Evolutionary conservation across 1,140 invertebrate genomes (phyloP).

Genomic region (Phenacoccus solenopsis): DNA sequence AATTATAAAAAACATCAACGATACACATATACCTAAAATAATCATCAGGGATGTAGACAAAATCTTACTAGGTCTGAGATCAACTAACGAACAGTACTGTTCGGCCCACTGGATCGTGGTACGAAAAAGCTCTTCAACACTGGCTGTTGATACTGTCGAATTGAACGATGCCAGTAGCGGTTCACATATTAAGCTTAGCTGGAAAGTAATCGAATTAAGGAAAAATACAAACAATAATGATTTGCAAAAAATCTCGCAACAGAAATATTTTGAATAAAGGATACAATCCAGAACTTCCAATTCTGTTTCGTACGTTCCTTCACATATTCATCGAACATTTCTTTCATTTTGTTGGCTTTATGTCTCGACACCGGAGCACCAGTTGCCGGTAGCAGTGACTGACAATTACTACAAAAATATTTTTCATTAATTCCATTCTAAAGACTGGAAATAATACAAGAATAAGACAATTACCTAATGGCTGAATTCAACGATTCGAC

Average conservation of each 20-base stretch:
- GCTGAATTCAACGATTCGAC: slow-evolving; percentile 81
- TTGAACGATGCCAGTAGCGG: slow-evolving; percentile 81
- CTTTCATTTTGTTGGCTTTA: slow-evolving; percentile 79
- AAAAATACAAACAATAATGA: slow-evolving; percentile 27
- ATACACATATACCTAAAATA: neutral
- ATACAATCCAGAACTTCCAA: slow-evolving; percentile 99
- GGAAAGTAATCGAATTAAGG: slow-evolving; percentile 32
- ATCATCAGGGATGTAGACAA: neutral
- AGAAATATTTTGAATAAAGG: slow-evolving; percentile 38
- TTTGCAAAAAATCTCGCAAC: neutral
- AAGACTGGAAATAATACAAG: neutral
- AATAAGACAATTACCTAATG: slow-evolving; percentile 52
- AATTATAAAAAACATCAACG: slow-evolving; percentile 6
- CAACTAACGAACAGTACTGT: slow-evolving; percentile 85
- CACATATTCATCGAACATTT: slow-evolving; percentile 90
- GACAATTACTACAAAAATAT: slow-evolving; percentile 59
- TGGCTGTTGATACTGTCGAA: slow-evolving; percentile 77
- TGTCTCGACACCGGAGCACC: slow-evolving; percentile 84
- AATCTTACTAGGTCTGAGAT: slow-evolving; percentile 73
- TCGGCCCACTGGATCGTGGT: slow-evolving; percentile 88
- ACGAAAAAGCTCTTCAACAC: slow-evolving; percentile 79
- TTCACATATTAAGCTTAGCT: slow-evolving; percentile 85
- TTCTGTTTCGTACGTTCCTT: slow-evolving; percentile 69
- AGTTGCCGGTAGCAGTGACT: slow-evolving; percentile 86
- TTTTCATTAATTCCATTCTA: neutral